Conservation (phyloP, 2,888 invertebrate species). For the Leucania comma region DNA sequence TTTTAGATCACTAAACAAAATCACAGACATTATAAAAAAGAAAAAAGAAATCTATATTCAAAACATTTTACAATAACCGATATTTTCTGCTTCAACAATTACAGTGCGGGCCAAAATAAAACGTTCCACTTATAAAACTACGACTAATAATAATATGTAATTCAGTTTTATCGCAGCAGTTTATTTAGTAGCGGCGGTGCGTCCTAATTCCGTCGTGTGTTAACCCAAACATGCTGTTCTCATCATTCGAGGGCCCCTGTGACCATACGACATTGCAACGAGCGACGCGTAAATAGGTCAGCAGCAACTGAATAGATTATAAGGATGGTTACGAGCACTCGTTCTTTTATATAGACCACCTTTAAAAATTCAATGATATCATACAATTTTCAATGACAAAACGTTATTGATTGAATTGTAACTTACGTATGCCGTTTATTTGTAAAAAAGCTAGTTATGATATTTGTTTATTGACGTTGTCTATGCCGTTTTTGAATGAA, state of each 20-base stretch:
- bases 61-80: background rate
- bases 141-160: conserved; percentile 58
- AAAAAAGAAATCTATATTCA: background rate
- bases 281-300: conserved; percentile 70
- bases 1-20: conserved; percentile 5
- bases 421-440: conserved; percentile 25
- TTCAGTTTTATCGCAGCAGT: conserved; percentile 57
- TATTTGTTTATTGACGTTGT: conserved; percentile 30
- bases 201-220: conserved; percentile 58
- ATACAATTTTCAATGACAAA: conserved; percentile 56
- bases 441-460: conserved; percentile 51
- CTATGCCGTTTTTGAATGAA: conserved; percentile 22
- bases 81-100: conserved; percentile 3
- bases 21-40: background rate
- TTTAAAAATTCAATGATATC: conserved; percentile 63
- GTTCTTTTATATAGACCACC: conserved; percentile 56
- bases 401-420: conserved; percentile 61
- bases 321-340: conserved; percentile 63
- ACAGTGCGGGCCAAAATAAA: conserved; percentile 25
- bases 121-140: background rate
- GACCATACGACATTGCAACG: conserved; percentile 67
- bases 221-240: conserved; percentile 56
- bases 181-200: conserved; percentile 54
- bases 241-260: conserved; percentile 61
- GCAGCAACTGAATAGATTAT: conserved; percentile 67